These are phyloP conservation scores for Ahaetulla prasina DNA, from an alignment of 2,113 vertebrate species.

Conservation along the genomic window DNA sequence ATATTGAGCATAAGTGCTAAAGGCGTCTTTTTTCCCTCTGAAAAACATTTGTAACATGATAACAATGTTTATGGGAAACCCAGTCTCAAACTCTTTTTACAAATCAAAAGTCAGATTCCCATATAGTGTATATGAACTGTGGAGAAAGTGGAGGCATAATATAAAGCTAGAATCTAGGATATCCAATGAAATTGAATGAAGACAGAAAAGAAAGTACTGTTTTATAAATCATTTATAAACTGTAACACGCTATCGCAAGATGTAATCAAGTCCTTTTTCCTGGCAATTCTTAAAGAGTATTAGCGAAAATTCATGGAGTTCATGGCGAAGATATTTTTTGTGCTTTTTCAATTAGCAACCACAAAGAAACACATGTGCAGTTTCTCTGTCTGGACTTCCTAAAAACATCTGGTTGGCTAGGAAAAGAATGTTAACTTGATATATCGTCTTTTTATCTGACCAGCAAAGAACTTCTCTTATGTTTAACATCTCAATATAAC, in stretches of 20 bases:
- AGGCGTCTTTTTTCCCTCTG: neutral
- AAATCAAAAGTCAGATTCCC: accelerated
- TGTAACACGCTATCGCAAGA: neutral
- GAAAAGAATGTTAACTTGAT: neutral
- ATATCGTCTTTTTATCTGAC: neutral
- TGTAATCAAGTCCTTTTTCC: neutral
- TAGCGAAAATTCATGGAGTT: neutral
- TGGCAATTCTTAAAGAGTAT: neutral
- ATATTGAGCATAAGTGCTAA: neutral
- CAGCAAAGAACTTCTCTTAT: neutral
- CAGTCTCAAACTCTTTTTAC: neutral
- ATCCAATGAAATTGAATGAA: neutral
- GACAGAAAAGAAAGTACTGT: neutral
- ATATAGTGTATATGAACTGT: neutral
- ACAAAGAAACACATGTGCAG: neutral
- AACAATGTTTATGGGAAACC: neutral
- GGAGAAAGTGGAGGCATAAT: neutral
- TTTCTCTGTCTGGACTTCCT: neutral
- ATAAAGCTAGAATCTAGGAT: neutral
- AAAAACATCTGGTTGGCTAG: neutral
- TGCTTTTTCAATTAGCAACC: neutral
- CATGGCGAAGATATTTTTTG: neutral
- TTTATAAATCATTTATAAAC: neutral
- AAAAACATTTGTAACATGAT: neutral
- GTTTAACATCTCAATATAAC: neutral